phyloP scores from a whole-genome alignment of 2,888 invertebrate genomes.

The Teleiodes luculella region DNA sequence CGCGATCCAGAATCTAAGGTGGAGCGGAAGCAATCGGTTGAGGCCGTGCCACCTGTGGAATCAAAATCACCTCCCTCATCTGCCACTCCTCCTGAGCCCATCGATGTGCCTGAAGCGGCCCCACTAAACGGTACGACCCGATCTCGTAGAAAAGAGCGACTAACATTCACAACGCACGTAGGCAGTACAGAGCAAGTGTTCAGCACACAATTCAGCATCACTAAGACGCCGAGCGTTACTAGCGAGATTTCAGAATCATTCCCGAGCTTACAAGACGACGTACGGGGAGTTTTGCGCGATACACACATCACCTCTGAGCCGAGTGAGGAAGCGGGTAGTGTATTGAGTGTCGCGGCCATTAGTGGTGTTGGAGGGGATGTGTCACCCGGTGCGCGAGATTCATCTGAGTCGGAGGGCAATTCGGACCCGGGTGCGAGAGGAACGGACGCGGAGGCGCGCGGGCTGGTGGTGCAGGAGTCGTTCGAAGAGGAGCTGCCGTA shows the following conservation, averaged over 20 bases:
- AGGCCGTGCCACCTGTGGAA: too few relatives aligned
- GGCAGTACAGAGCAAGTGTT: constrained; percentile 85
- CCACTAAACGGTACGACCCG: constrained; percentile 16
- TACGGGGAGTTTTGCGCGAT: constrained; percentile 23
- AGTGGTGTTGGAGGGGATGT: constrained; percentile 31
- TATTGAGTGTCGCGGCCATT: constrained; percentile 45
- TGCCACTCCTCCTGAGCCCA: constrained; percentile 3
- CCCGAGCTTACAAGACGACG: constrained; percentile 77
- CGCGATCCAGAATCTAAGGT: background rate
- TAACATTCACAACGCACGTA: constrained; percentile 83
- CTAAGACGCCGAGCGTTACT: constrained; percentile 81
- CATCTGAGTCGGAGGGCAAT: constrained; percentile 86
- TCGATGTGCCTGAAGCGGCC: constrained; percentile 5
- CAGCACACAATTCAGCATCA: constrained; percentile 81
- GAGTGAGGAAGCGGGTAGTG: constrained; percentile 39
- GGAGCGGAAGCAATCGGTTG: constrained; percentile 15
- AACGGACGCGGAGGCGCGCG: constrained; percentile 83
- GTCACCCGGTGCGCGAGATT: constrained; percentile 50
- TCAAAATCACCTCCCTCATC: constrained; percentile 9
- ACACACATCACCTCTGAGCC: constrained; percentile 20
- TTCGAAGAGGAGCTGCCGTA: constrained; percentile 92
- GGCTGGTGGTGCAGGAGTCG: constrained; percentile 88
- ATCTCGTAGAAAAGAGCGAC: constrained; percentile 54
- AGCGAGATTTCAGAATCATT: constrained; percentile 79
- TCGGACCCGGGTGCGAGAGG: constrained; percentile 80